Conservation (phyloP, 2,113 vertebrate species). For the Ivindomyrus marchei region DNA sequence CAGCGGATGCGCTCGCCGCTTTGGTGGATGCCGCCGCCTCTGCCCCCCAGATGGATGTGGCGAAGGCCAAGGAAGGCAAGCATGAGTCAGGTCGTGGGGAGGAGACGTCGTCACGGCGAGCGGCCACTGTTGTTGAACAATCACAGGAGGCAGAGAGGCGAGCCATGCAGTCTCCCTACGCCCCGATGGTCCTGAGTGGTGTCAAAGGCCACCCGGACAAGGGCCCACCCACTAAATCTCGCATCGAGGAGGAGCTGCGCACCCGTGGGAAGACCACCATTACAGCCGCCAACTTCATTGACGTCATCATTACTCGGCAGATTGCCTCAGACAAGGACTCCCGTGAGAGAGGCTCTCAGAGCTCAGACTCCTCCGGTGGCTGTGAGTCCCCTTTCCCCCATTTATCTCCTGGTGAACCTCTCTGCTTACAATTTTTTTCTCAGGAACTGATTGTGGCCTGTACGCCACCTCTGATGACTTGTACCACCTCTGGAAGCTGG, state of each 20-base stretch:
- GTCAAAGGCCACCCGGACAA: slow-evolving; percentile 83
- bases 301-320: slow-evolving; percentile 97
- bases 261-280: slow-evolving; percentile 96
- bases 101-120: slow-evolving; percentile 69
- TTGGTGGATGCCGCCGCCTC: slow-evolving; percentile 88
- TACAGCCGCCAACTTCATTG: slow-evolving; percentile 96
- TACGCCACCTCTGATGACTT: background rate
- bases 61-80: slow-evolving; percentile 84
- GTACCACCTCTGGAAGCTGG: background rate
- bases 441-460: background rate
- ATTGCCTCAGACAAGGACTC: slow-evolving; percentile 95
- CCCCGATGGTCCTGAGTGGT: slow-evolving; percentile 52
- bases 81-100: slow-evolving; percentile 74
- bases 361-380: slow-evolving; percentile 90
- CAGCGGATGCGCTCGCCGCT: slow-evolving; percentile 87
- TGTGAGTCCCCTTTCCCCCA: slow-evolving; percentile 64
- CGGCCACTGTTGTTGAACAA: slow-evolving; percentile 67
- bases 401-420: background rate
- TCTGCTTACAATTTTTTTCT: background rate
- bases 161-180: slow-evolving; percentile 64
- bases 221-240: slow-evolving; percentile 83
- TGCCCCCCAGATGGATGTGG: slow-evolving; percentile 90
- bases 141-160: slow-evolving; percentile 61
- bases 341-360: slow-evolving; percentile 86
- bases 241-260: slow-evolving; percentile 94